Evolutionary conservation across 2,113 vertebrate genomes (phyloP), one percentile per base, ranked within the genome.

Genomic region (Corynorhinus townsendii): DNA sequence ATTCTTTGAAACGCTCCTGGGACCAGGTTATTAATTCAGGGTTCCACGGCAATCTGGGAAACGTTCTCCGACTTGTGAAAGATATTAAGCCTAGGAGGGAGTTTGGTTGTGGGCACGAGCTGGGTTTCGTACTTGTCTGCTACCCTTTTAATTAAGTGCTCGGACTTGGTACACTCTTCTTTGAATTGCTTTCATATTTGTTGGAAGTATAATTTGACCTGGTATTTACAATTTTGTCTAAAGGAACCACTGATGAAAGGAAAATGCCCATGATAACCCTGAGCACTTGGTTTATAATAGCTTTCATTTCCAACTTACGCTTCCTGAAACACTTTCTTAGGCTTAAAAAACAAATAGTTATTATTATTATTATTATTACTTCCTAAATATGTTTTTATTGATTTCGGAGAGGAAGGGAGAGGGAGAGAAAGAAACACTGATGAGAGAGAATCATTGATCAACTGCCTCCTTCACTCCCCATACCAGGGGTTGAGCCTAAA

Each of bases 1-100:
- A 7, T 10, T 89, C 56, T 91, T 84, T 38, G 84, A 95, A 88
- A 84, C 49, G 79, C 88, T 91, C n/a, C 59, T 93, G 95, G 83
- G n/a, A 43, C 26, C 90, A 16, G 52, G 71, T 4, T 73, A 40
- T 84, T 91, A 84, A 72, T 72, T 75, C 24, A 40, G 52, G 30
- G 64, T 77, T 75, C 54, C 80, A 80, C 45, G 52, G 76, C 82
- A 45, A 22, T 17, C 54, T 40, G 5, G 24, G 38, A 56, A n/a
- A 19, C 83, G 12, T 45, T 40, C 30, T 54, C 47, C 30, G 47
- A 77, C 73, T 71, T 89, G 24, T 22, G 52, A 73, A 52, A 72
- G 28, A 80, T 73, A n/a, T 69, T 77, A 33, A 69, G 76, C 59
- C 68, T 75, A 0, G 28, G 56, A 62, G 49, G 43, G 86, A 33